phyloP scores from a whole-genome alignment of 2,888 invertebrate species.

The Dichetophora obliterata region DNA sequence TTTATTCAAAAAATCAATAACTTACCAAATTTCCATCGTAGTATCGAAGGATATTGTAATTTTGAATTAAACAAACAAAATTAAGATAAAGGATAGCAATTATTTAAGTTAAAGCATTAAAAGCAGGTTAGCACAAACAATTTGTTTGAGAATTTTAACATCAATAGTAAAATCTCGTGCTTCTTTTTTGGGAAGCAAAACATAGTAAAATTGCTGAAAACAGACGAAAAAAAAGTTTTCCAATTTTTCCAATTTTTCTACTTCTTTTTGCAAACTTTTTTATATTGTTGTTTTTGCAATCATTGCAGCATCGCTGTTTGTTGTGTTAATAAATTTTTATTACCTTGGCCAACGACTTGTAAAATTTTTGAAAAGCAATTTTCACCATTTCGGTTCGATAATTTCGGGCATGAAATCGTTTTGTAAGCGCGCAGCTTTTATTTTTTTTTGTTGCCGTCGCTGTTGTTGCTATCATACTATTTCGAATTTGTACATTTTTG shows the following conservation, averaged over 20 bases:
- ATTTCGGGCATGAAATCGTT: background rate
- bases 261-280: background rate
- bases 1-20: no score
- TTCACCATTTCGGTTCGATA: constrained; percentile 32
- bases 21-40: no score
- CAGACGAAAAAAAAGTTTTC: constrained; percentile 24
- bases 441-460: background rate
- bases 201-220: constrained; percentile 28
- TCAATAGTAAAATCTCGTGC: no score
- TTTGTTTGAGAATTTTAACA: no score
- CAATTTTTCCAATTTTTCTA: constrained; percentile 7
- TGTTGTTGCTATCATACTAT: background rate
- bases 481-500: background rate
- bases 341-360: constrained; percentile 33
- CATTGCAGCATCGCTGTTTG: background rate
- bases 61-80: no score
- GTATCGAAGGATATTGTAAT: no score
- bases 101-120: no score
- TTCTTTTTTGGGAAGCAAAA: background rate
- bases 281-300: background rate
- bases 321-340: constrained; percentile 35
- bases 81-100: no score
- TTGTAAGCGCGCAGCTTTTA: background rate
- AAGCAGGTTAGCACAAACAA: no score
- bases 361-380: constrained; percentile 24